Evolutionary conservation across 2,113 vertebrate genomes (phyloP), one percentile per base, ranked within the genome.

Genomic region (Holacanthus passer): DNA sequence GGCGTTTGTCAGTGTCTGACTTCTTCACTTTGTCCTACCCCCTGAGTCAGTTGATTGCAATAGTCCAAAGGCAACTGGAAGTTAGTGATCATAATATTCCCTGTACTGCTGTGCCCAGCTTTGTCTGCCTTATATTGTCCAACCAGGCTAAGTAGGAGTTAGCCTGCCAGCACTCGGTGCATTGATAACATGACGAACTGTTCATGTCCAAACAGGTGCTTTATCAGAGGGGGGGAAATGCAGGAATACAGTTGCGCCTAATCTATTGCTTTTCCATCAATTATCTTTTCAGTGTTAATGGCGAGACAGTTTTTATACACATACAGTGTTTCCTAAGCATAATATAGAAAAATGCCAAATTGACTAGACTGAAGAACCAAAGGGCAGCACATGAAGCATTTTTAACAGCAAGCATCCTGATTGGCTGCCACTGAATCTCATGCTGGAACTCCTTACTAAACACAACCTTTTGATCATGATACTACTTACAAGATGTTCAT

Each of bases 91-190:
- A 13, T 48, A 29, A 66, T 70, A 12, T 76, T 82, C 35, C 55
- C 52, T 32, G 5, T 35, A 68, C 77, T 85, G 74, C 63, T n/a
- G 20, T 24, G 58, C 22, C 39, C 68, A 62, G 67, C 68, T 72
- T 78, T 86, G 43, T 84, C 81, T 86, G 88, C 90, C 90, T 90
- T 87, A 84, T 12, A 6, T 29, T 32, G 45, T 84, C 48, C 29
- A 58, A 59, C 68, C 81, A 63, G 77, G 62, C 62, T 79, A 50
- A 52, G 47, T 65, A 50, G 70, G 47, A 67, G 73, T 35, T 52
- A 47, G 70, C 64, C 77, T 70, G 52, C 47, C 63, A 62, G 37
- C 7, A 10, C 84, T 80, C n/a, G 0, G 24, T 68, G 69, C 75
- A 62, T 76, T 55, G 63, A 78, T 22, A n/a, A 75, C 60, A 58